Evolutionary conservation across 2,888 invertebrate genomes (phyloP).

Genomic region (Spialia ferax): DNA sequence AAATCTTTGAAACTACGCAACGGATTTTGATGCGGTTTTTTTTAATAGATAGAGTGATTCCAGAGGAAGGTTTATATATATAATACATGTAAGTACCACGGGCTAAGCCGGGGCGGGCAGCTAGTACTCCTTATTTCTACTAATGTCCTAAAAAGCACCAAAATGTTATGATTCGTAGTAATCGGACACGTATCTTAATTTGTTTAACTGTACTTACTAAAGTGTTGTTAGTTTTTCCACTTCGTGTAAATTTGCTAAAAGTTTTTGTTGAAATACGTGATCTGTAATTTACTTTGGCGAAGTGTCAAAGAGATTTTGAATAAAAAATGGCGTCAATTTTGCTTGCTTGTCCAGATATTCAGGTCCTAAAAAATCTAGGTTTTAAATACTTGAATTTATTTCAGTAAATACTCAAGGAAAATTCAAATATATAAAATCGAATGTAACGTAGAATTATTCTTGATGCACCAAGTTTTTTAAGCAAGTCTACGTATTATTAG

Average conservation of each 20-base stretch:
- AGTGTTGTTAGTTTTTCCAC: slow-evolving; percentile 28
- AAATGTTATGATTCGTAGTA: background rate
- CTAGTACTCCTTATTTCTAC: too few relatives aligned
- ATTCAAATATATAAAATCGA: too few relatives aligned
- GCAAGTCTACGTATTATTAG: background rate
- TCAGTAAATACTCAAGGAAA: too few relatives aligned
- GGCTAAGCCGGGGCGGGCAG: too few relatives aligned
- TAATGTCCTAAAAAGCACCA: background rate
- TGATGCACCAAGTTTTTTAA: background rate
- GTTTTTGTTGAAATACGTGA: slow-evolving; percentile 38
- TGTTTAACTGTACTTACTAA: slow-evolving; percentile 42
- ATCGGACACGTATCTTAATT: slow-evolving; percentile 40
- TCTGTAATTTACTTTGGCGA: background rate
- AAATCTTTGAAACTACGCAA: too few relatives aligned
- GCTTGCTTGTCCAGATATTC: background rate
- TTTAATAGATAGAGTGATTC: too few relatives aligned
- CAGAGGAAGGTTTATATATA: too few relatives aligned
- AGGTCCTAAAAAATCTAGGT: background rate
- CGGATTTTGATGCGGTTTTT: too few relatives aligned
- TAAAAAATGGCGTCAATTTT: background rate
- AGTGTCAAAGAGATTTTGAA: slow-evolving; percentile 16
- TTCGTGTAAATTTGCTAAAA: slow-evolving; percentile 25
- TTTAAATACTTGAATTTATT: background rate
- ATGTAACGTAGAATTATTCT: background rate
- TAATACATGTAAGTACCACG: too few relatives aligned